Evolutionary conservation across 2,113 vertebrate genomes (phyloP).

Genomic region (Phalacrocorax brasilianus): DNA sequence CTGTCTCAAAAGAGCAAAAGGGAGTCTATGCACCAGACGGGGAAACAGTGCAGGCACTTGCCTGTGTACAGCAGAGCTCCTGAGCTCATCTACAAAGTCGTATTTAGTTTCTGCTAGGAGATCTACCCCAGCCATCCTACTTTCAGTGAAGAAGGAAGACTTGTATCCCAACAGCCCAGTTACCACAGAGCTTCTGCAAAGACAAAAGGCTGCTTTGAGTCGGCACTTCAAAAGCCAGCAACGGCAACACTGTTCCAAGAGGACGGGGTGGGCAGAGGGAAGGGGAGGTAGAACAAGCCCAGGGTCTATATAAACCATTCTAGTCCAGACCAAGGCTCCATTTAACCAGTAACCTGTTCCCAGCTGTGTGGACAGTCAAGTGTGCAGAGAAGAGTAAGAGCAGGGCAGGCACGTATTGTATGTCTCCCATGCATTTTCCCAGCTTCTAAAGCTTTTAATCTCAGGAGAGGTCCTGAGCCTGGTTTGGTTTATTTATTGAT

Average conservation of each 20-base stretch:
- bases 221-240: neutral
- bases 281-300: neutral
- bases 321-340: neutral
- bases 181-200: neutral
- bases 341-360: neutral
- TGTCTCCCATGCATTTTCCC: neutral
- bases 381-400: neutral
- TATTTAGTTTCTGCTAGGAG: neutral
- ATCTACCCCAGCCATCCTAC: neutral
- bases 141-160: neutral
- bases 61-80: neutral
- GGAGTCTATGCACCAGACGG: neutral
- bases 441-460: neutral
- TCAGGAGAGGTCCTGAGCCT: neutral
- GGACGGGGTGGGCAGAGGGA: neutral
- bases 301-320: neutral
- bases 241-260: neutral
- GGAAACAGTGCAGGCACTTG: neutral
- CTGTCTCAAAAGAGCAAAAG: constrained; percentile 34
- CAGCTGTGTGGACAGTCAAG: neutral
- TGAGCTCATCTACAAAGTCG: neutral
- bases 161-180: neutral
- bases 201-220: neutral
- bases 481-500: neutral
- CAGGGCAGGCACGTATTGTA: neutral